Conservation (phyloP, 2,797 vertebrate genomes). For the Chromis chromis region DNA sequence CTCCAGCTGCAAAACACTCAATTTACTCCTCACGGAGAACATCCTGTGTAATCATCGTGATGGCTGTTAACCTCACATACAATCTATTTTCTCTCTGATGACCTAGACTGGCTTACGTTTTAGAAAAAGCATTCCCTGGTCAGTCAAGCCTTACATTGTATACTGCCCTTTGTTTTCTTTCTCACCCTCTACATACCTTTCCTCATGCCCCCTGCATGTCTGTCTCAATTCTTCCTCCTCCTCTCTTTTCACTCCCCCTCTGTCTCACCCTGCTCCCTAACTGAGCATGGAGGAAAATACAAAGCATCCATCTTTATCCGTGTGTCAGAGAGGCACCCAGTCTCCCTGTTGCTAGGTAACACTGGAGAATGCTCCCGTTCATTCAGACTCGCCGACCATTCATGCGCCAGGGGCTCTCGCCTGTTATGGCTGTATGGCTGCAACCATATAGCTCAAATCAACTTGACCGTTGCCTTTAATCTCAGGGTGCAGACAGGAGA, state of each 20-base stretch:
- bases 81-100: conserved; percentile 33
- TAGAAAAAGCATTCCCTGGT: conserved; percentile 7
- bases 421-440: conserved; percentile 69
- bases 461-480: conserved; percentile 49
- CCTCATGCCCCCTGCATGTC: conserved; percentile 25
- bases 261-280: conserved; percentile 69
- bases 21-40: conserved; percentile 18
- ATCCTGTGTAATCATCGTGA: conserved; percentile 20
- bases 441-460: conserved; percentile 66
- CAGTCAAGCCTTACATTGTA: background rate
- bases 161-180: conserved; percentile 23
- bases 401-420: conserved; percentile 77
- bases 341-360: conserved; percentile 90
- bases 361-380: conserved; percentile 83
- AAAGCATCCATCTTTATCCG: conserved; percentile 83
- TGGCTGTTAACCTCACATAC: conserved; percentile 39
- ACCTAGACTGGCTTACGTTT: conserved; percentile 8
- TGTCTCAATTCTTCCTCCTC: conserved; percentile 49
- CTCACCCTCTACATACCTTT: conserved; percentile 31
- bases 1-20: background rate
- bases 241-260: conserved; percentile 56
- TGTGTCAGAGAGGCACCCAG: conserved; percentile 81
- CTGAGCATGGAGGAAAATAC: conserved; percentile 77
- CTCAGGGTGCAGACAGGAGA: conserved; percentile 35
- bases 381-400: conserved; percentile 82